A percentile compares a stretch with the other conserved stretches of the same genome.
Evolutionary conservation across 2,797 vertebrate genomes (phyloP).

Genomic region (Aplochiton taeniatus): DNA sequence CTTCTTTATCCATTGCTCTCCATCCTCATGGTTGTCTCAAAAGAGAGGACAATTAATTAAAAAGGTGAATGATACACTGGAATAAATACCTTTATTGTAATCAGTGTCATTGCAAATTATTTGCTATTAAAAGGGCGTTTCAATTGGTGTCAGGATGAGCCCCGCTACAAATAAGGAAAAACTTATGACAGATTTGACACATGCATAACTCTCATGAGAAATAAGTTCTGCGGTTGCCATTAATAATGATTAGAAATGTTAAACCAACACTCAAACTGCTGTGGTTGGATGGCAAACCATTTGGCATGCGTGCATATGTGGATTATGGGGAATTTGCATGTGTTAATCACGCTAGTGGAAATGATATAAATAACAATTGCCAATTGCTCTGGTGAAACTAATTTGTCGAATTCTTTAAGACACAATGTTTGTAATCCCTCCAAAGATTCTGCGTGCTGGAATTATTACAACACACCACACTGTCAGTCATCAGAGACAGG

Average conservation of each 20-base stretch:
- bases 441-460: slow-evolving; percentile 39
- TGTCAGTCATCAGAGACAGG: neutral
- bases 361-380: slow-evolving; percentile 62
- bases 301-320: slow-evolving; percentile 26
- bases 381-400: slow-evolving; percentile 42
- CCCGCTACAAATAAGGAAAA: slow-evolving; percentile 24
- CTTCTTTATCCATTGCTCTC: no score
- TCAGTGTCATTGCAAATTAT: slow-evolving; percentile 52
- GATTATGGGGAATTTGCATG: slow-evolving; percentile 57
- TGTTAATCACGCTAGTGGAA: slow-evolving; percentile 55
- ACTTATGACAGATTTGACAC: slow-evolving; percentile 25
- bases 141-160: slow-evolving; percentile 48
- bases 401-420: slow-evolving; percentile 62
- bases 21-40: neutral
- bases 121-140: slow-evolving; percentile 52
- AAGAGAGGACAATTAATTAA: slow-evolving; percentile 53
- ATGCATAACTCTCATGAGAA: slow-evolving; percentile 41
- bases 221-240: slow-evolving; percentile 30
- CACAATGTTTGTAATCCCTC: slow-evolving; percentile 51
- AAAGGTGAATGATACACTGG: slow-evolving; percentile 43
- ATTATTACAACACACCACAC: slow-evolving; percentile 26
- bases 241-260: slow-evolving; percentile 31
- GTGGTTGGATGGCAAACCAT: slow-evolving; percentile 8
- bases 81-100: slow-evolving; percentile 47
- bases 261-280: slow-evolving; percentile 8